These are phyloP conservation scores for Lucifuga dentata DNA, from an alignment of 2,113 vertebrate species.

Conservation along the genomic window DNA sequence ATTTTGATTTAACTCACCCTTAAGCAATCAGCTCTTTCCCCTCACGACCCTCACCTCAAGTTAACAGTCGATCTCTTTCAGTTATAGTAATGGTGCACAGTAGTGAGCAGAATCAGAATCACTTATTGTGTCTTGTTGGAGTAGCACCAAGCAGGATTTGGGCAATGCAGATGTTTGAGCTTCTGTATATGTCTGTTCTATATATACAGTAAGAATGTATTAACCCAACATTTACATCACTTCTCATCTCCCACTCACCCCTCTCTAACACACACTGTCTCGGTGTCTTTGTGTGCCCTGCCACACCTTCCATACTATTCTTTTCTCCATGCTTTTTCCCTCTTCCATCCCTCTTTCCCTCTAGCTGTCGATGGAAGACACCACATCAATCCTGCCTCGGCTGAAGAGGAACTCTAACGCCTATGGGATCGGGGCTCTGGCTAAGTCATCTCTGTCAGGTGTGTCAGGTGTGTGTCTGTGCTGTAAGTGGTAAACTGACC, in stretches of 20 bases:
- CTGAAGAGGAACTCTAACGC: slow-evolving; percentile 97
- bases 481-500: slow-evolving; percentile 85
- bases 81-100: slow-evolving; percentile 57
- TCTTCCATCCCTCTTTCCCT: slow-evolving; percentile 72
- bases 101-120: slow-evolving; percentile 62
- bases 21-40: slow-evolving; percentile 46
- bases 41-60: slow-evolving; percentile 38
- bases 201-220: slow-evolving; percentile 70
- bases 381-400: slow-evolving; percentile 97
- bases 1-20: slow-evolving; percentile 67
- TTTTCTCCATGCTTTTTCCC: slow-evolving; percentile 51
- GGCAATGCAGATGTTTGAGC: slow-evolving; percentile 30
- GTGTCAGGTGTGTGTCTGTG: slow-evolving; percentile 90
- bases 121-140: slow-evolving; percentile 31
- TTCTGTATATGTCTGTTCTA: slow-evolving; percentile 12
- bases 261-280: slow-evolving; percentile 70
- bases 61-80: slow-evolving; percentile 47
- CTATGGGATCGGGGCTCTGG: slow-evolving; percentile 98
- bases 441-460: slow-evolving; percentile 99
- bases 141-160: slow-evolving; percentile 39
- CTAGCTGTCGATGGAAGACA: slow-evolving; percentile 99
- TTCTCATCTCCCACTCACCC: slow-evolving; percentile 76
- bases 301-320: slow-evolving; percentile 69
- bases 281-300: slow-evolving; percentile 65
- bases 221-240: slow-evolving; percentile 79